A percentile compares a stretch with the other conserved stretches of the same genome.
Conservation (phyloP, 2,113 vertebrate genomes). For the Stictonetta naevosa region DNA sequence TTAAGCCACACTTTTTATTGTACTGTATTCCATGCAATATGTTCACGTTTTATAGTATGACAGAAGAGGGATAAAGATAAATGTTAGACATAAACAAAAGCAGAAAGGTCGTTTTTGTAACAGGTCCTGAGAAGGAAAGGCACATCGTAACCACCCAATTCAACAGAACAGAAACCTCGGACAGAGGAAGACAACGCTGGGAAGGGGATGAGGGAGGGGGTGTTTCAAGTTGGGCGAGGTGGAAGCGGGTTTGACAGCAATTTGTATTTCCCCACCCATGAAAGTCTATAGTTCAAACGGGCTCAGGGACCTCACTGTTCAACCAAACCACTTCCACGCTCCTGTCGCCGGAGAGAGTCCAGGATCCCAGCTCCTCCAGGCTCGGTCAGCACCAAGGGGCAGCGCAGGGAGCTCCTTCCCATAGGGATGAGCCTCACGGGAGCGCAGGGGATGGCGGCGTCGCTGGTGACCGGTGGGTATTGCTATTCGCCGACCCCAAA, state of each 20-base stretch:
- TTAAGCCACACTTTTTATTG: constrained; percentile 72
- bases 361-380: not conserved
- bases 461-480: constrained; percentile 14
- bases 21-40: constrained; percentile 72
- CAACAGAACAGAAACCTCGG: constrained; percentile 43
- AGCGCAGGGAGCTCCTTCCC: not conserved
- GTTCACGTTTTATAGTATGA: constrained; percentile 59
- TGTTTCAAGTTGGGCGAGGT: constrained; percentile 23
- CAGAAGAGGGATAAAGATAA: constrained; percentile 32
- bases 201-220: not conserved
- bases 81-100: constrained; percentile 64
- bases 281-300: constrained; percentile 3
- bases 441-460: not conserved
- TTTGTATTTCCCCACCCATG: not conserved
- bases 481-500: not conserved
- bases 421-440: not conserved
- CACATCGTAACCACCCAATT: constrained; percentile 69
- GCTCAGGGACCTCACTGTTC: not conserved
- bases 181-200: constrained; percentile 30
- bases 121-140: constrained; percentile 78
- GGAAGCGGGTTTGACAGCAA: constrained; percentile 17
- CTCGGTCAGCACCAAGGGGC: constrained; percentile 42
- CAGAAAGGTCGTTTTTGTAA: constrained; percentile 62
- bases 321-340: constrained; percentile 11
- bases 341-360: not conserved